phyloP scores from a whole-genome alignment of 2,113 vertebrate species.

The Pterocles burchelli region DNA sequence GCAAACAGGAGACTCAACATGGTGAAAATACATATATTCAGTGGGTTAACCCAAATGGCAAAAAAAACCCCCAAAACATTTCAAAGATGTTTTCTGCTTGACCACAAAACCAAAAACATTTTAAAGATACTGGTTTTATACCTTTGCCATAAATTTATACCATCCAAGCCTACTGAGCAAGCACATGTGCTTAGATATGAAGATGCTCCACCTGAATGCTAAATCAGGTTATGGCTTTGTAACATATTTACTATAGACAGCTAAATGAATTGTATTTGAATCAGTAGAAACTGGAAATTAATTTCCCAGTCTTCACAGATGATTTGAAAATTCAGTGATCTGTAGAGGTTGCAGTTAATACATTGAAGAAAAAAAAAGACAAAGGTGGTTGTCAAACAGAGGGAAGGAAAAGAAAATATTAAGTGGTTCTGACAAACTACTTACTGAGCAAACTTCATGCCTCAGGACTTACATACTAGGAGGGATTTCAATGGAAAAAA shows the following conservation, averaged over 20 bases:
- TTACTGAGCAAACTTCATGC: background rate
- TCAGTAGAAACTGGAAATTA: background rate
- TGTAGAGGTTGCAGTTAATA: background rate
- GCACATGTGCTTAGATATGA: background rate
- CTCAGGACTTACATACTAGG: background rate
- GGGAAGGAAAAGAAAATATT: background rate
- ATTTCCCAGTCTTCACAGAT: background rate
- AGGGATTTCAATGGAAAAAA: background rate
- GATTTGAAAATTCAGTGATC: background rate
- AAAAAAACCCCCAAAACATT: background rate
- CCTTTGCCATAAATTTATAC: background rate
- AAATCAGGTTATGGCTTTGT: background rate
- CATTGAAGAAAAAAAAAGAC: background rate
- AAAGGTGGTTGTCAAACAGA: background rate
- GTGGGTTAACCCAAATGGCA: background rate
- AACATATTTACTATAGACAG: background rate
- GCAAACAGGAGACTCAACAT: background rate
- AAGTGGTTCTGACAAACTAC: background rate
- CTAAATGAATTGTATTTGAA: background rate
- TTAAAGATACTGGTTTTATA: background rate
- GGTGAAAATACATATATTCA: background rate
- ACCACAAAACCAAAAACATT: background rate
- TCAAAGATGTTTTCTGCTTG: background rate
- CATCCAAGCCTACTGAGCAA: background rate
- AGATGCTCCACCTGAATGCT: background rate